Conservation (phyloP, 2,113 vertebrate species). For the Aspidoscelis tigris region DNA sequence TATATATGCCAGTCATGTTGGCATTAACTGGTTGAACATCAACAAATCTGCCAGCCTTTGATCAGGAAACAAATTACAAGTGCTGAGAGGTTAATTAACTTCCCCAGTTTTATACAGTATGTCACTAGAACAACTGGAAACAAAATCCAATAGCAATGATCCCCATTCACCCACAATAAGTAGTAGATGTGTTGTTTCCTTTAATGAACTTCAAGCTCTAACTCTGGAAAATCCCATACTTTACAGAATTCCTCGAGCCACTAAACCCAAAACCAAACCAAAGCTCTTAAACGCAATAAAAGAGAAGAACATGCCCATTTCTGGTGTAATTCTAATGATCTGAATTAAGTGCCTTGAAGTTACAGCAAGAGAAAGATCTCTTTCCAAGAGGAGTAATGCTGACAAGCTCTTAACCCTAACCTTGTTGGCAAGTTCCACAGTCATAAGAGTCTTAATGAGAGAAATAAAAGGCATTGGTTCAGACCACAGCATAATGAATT, state of each 20-base stretch:
- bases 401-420: slow-evolving; percentile 32
- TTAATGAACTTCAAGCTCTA: neutral
- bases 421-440: slow-evolving; percentile 12
- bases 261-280: slow-evolving; percentile 6
- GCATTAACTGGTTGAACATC: neutral
- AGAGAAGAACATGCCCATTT: neutral
- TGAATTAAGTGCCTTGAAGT: neutral
- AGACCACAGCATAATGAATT: slow-evolving; percentile 6
- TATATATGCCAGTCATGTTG: neutral
- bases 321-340: neutral
- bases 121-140: slow-evolving; percentile 11
- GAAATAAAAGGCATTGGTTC: slow-evolving; percentile 28
- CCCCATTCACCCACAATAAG: neutral
- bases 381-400: slow-evolving; percentile 5
- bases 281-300: neutral
- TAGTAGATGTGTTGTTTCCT: accelerated
- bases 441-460: neutral
- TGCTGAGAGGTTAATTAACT: neutral
- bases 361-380: slow-evolving; percentile 4
- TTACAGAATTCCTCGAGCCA: slow-evolving; percentile 18
- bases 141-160: neutral
- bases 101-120: slow-evolving; percentile 11
- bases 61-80: neutral
- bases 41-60: neutral
- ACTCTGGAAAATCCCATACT: neutral